Conservation (phyloP, 1,140 invertebrate species). For the Antheraea pernyi region DNA sequence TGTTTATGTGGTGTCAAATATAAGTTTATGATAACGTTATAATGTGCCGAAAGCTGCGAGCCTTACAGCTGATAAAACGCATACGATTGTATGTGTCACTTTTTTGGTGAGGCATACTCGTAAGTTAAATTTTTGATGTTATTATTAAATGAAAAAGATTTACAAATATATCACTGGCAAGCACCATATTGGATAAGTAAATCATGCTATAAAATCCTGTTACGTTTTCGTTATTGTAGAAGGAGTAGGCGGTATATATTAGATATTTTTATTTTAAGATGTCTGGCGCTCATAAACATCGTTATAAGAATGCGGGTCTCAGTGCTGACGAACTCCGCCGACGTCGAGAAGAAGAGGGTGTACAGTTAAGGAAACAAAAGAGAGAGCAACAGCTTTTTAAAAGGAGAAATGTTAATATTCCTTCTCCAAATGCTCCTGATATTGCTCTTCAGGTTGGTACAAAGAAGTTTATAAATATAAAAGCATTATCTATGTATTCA, state of each 20-base stretch:
- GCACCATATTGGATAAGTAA: too few relatives aligned
- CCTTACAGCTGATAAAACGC: background rate
- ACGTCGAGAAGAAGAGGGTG: constrained; percentile 96
- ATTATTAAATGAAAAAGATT: too few relatives aligned
- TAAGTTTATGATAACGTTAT: background rate
- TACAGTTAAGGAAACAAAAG: constrained; percentile 97
- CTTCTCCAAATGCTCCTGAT: constrained; percentile 59
- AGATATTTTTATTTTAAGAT: constrained; percentile 78
- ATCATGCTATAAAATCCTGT: too few relatives aligned
- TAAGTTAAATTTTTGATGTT: too few relatives aligned
- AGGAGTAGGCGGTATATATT: too few relatives aligned
- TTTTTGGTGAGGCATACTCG: background rate
- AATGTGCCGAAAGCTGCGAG: background rate
- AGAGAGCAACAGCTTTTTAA: constrained; percentile 96
- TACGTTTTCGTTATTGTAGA: too few relatives aligned
- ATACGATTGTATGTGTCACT: background rate
- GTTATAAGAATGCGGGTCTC: constrained; percentile 96
- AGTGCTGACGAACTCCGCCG: constrained; percentile 95
- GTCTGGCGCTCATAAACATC: constrained; percentile 92
- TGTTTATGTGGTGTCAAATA: background rate
- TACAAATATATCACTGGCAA: too few relatives aligned
- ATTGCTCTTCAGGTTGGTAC: constrained; percentile 48
- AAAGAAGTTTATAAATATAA: background rate
- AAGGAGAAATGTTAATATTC: constrained; percentile 91
- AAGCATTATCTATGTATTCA: too few relatives aligned